Evolutionary conservation across 2,888 invertebrate species (phyloP), one percentile per base, ranked within the genome.

Genomic region (Drosophila atripex): DNA sequence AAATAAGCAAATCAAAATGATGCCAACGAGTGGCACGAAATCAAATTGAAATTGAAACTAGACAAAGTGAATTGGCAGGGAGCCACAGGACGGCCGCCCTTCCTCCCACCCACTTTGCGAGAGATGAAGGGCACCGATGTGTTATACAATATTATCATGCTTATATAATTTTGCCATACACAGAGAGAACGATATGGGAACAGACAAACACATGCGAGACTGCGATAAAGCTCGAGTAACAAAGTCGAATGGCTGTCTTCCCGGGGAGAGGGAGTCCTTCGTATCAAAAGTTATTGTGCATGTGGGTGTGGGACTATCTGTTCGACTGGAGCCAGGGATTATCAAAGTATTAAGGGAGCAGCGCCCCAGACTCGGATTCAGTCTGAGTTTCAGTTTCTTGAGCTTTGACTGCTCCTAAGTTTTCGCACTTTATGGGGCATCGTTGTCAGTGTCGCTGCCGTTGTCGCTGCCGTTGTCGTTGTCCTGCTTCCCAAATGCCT

Each of bases 11-110:
- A 82, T 82, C 87, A 80, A 72, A 80, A 69, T 75, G 65, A 57
- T 56, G 75, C 71, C 71, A 70, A 55, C 74, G 52, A 73, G 56
- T 60, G 53, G 57, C 54, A 71, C 45, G 52, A 63, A 71, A 77
- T 73, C 75, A 77, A 80, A 86, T 80, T 88, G 88, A 88, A 82
- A 82, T 88, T 84, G 82, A 84, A 88, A 77, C 88, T 88, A 86
- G 85, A 86, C 88, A 86, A 88, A 88, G 80, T 75, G 80, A 68
- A 54, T 65, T 84, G 66, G 60, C 60, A 71, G 68, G 53, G 59
- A 59, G 71, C 51, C 70, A 69, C 66, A 50, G 30, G 12, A 11
- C 32, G 3, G 3, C 9, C 9, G 7, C 9, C 3, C 30, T 4
- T 3, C 35, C 35, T 6, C 1, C n/a, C n/a, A 6, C 2, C 14